Conservation (phyloP, 1,140 invertebrate genomes). For the Drosophila pandora region DNA sequence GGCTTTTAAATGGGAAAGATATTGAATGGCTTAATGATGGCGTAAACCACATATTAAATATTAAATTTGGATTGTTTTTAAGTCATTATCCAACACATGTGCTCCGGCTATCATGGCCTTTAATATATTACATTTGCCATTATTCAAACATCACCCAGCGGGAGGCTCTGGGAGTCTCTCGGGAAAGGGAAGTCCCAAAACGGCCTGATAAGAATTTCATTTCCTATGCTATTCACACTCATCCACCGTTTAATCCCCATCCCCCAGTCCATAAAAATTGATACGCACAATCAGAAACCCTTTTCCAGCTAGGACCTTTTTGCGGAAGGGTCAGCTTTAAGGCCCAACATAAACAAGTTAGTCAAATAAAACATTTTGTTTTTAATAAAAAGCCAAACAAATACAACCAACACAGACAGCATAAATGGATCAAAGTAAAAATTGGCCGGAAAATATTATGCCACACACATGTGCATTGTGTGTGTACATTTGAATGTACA, state of each 20-base stretch:
- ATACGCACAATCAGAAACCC: conserved; percentile 54
- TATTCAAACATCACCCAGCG: conserved; percentile 1
- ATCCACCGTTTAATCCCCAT: conserved; percentile 25
- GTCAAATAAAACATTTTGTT: conserved; percentile 78
- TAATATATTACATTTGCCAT: conserved; percentile 33
- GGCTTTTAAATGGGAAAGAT: background rate
- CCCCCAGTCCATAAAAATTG: conserved; percentile 46
- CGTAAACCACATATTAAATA: background rate
- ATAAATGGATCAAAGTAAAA: conserved; percentile 77
- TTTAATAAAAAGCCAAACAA: conserved; percentile 75
- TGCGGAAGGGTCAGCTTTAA: conserved; percentile 38
- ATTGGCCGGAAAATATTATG: conserved; percentile 52
- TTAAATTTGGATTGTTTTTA: too few relatives aligned
- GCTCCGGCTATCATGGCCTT: conserved; percentile 3
- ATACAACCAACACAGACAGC: conserved; percentile 37
- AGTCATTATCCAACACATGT: background rate
- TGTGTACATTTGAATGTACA: background rate
- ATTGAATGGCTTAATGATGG: background rate
- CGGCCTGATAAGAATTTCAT: conserved; percentile 56
- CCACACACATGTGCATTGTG: conserved; percentile 12
- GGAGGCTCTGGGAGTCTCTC: background rate
- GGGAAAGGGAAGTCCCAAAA: conserved; percentile 37
- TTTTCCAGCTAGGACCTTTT: conserved; percentile 44
- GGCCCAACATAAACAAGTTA: conserved; percentile 57
- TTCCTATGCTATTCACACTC: conserved; percentile 54